Percentiles rank a stretch among this genome's conserved stretches.
Conservation (phyloP, 2,113 vertebrate species). For the Cnemophilus loriae region DNA sequence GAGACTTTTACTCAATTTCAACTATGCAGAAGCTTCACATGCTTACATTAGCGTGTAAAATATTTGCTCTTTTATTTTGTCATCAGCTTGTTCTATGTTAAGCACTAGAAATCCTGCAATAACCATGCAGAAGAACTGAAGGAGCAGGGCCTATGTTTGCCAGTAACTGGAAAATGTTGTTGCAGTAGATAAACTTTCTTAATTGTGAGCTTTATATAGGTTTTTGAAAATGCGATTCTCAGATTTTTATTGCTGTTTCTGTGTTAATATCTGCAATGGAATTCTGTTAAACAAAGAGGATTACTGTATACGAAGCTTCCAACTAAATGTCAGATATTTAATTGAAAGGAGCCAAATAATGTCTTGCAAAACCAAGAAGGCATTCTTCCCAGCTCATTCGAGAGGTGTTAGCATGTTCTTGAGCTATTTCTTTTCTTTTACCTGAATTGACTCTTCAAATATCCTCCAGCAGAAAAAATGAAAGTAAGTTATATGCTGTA, state of each 20-base stretch:
- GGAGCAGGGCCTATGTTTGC: background rate
- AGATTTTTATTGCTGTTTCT: background rate
- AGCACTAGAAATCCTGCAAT: background rate
- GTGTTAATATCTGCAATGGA: background rate
- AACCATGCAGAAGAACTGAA: background rate
- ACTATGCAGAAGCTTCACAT: background rate
- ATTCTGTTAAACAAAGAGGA: background rate
- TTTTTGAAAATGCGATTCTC: background rate
- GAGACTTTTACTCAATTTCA: background rate
- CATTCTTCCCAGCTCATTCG: background rate
- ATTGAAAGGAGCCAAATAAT: background rate
- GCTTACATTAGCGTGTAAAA: background rate
- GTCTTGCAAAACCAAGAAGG: background rate
- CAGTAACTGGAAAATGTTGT: background rate
- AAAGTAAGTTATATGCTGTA: background rate
- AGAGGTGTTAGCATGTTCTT: background rate
- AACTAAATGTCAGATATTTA: background rate
- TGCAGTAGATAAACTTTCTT: rapidly evolving
- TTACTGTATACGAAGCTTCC: background rate
- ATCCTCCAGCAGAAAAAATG: background rate
- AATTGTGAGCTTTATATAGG: background rate
- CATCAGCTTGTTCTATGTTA: background rate
- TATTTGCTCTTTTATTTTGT: background rate
- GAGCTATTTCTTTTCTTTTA: background rate
- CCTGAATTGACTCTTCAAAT: background rate